Conservation (phyloP, 2,888 invertebrate genomes). For the Pelosia muscerda region DNA sequence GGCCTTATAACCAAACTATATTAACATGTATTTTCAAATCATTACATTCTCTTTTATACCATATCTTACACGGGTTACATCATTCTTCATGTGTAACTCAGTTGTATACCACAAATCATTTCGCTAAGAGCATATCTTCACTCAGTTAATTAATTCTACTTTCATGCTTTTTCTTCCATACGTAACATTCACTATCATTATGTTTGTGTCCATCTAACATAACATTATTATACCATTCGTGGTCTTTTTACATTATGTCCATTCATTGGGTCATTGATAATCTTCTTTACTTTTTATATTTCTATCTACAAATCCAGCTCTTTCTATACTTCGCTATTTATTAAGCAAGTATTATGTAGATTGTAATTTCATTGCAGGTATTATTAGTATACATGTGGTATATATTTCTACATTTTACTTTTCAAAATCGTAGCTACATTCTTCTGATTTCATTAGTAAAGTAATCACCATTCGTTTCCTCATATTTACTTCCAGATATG, state of each 20-base stretch:
- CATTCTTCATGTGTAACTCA: neutral
- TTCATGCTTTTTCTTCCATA: neutral
- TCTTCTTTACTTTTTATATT: neutral
- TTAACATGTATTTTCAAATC: neutral
- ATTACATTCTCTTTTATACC: neutral
- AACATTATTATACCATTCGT: neutral
- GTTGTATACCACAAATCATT: neutral
- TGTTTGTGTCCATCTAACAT: neutral
- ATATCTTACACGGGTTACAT: neutral
- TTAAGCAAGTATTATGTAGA: neutral
- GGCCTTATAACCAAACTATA: neutral
- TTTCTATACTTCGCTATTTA: neutral
- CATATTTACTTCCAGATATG: slow-evolving; percentile 3
- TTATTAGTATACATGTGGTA: neutral
- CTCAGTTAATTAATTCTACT: neutral
- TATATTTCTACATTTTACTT: neutral
- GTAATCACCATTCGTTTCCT: neutral
- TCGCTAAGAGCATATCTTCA: neutral
- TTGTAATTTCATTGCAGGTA: neutral
- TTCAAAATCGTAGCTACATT: neutral
- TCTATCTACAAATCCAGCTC: neutral
- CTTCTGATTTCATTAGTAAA: slow-evolving; percentile 3
- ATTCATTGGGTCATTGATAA: neutral
- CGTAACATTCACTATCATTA: neutral
- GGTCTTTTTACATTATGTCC: neutral